These are phyloP conservation scores for Sphaeridia pumilis DNA, from an alignment of 2,888 invertebrate genomes.

Conservation along the genomic window DNA sequence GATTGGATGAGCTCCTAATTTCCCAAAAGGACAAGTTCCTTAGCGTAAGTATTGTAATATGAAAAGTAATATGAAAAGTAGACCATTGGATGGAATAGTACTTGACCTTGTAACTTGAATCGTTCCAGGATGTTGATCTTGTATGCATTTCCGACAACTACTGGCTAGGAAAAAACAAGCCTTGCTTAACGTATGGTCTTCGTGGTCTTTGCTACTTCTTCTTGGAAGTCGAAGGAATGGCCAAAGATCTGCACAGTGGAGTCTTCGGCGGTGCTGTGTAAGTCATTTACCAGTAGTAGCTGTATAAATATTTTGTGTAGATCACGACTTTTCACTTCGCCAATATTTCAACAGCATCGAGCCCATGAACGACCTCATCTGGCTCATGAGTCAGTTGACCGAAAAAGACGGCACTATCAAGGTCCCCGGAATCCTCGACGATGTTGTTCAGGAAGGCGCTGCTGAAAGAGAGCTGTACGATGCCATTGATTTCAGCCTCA, in stretches of 20 bases:
- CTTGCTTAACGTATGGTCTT: slow-evolving; percentile 92
- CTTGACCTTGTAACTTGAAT: too few relatives aligned
- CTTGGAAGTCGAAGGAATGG: slow-evolving; percentile 73
- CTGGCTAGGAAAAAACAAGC: slow-evolving; percentile 91
- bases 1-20: slow-evolving; percentile 73
- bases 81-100: not conserved
- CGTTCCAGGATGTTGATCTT: slow-evolving; percentile 60
- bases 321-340: not conserved
- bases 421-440: slow-evolving; percentile 68
- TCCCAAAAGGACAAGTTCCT: slow-evolving; percentile 64
- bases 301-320: not conserved
- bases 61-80: not conserved
- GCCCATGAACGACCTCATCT: slow-evolving; percentile 73
- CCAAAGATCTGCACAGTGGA: slow-evolving; percentile 90
- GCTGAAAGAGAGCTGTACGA: slow-evolving; percentile 62
- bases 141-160: slow-evolving; percentile 98
- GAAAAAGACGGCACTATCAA: slow-evolving; percentile 82
- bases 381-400: slow-evolving; percentile 67
- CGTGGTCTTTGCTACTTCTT: slow-evolving; percentile 89
- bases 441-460: slow-evolving; percentile 60
- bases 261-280: slow-evolving; percentile 88
- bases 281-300: slow-evolving; percentile 37
- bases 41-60: slow-evolving; percentile 34
- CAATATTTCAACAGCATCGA: slow-evolving; percentile 18
- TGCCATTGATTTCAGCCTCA: slow-evolving; percentile 62